Base-by-base conservation (phyloP, 1,140 invertebrate species). In the Leucophenga varia region DNA sequence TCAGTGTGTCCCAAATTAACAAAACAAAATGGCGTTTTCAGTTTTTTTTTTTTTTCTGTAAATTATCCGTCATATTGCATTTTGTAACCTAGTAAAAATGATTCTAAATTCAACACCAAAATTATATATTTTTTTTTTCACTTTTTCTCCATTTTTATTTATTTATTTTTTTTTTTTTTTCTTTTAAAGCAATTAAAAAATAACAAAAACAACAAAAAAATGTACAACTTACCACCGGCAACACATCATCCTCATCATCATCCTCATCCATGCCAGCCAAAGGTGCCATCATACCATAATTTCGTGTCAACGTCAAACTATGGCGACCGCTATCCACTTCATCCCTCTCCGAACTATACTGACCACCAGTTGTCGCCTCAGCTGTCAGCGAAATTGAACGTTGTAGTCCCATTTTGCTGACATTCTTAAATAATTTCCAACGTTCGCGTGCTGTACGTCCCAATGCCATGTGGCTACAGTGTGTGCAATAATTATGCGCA, bases 391-490 rank as follows among this genome's bases (percentile, higher is more conserved):
- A 76, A 63, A 78, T 75, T 17, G 63, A 77, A 5, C 76, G 67
- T 20, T 79, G 77, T 25, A 79, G 59, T 17, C 82, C 79, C 38
- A 84, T 75, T 53, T 78, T 79, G 3, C 82, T 81, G 0, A 86
- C 76, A 17, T 84, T 74, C 48, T 79, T 79, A 9, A 84, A 74
- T 13, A 86, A 60, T 36, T 82, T 80, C 81, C 84, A 85, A 28
- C 84, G 74, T 54, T 86, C 84, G 40, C 78, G 77, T 2, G 82
- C 81, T 1, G 82, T 84, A 28, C 72, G 76, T 8, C 75, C 72
- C 38, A 16, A n/a, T n/a, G n/a, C n/a, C n/a, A n/a, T n/a, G n/a
- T n/a, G n/a, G n/a, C n/a, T n/a, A n/a, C n/a, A n/a, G n/a, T n/a
- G n/a, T n/a, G n/a, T n/a, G n/a, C n/a, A n/a, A n/a, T n/a, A n/a